Evolutionary conservation across 2,797 vertebrate genomes (phyloP), one percentile per base, ranked within the genome.

Genomic region (Sebastolobus alascanus): DNA sequence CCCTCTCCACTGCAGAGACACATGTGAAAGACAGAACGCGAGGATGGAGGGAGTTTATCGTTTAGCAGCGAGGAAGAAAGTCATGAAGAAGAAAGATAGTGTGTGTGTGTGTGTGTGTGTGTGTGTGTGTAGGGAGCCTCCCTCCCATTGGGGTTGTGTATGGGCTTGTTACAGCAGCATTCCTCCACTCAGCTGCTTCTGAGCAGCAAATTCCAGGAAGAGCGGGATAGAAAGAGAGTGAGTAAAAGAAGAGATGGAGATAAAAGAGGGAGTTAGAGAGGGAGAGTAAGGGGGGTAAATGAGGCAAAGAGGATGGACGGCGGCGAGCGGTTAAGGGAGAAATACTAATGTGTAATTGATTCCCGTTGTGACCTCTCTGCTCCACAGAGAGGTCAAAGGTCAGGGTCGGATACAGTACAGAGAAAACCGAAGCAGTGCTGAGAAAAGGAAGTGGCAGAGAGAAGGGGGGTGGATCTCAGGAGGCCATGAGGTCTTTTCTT

Each of bases 161-260:
- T 68, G 87, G 95, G 92, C 96, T 95, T 96, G 96, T 95, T 95
- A 87, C 90, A 92, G 91, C 86, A 89, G 67, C 95, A 96, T 96
- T 96, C 95, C 93, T 93, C 68, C 79, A 66, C 94, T 95, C 94
- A 96, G 94, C 94, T 96, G 94, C 94, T 95, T 84, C 89, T 86
- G 84, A 87, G 76, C 88, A 76, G 88, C 69, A 90, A 92, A 94
- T 95, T 93, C 93, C 94, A 80, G 78, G 56, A 70, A 87, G 59
- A 67, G 79, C 72, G 75, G 75, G 75, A 76, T 46, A 77, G 66
- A 63, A 16, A 65, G 63, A 56, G 63, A 50, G 59, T 2, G 63
- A 77, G 68, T 27, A 37, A 76, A 68, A 74, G n/a, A 14, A 40
- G 65, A 79, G 60, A 55, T 8, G 60, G 46, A 52, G 58, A 50